Base-by-base conservation (phyloP, 2,888 invertebrate genomes). In the Drosophila anceps region DNA sequence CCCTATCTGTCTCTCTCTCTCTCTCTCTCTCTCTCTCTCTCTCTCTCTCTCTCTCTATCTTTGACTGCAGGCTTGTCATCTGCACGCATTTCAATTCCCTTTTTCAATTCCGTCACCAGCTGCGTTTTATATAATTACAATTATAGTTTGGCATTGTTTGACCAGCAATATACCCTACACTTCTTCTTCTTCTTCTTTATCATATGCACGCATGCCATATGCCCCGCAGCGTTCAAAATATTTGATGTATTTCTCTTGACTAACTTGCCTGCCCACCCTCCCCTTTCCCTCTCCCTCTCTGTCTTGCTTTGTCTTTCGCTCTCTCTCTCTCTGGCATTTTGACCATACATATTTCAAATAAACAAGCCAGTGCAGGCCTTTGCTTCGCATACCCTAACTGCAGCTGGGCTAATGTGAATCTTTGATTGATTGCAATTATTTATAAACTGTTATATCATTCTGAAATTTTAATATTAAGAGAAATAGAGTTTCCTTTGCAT, bases 111-210 rank as follows among this genome's bases (percentile, higher is more conserved):
- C 48, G 48, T 54, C 63, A 59, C 53, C 74, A 77, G 60, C 75
- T 75, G 68, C 60, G 65, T 63, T 74, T 54, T 65, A 68, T 64
- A 44, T 66, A 66, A 69, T 73, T 69, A 69, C 60, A 70, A 63
- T 69, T 64, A 55, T 43, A 57, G 27, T 15, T 18, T 27, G 48
- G 46, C 44, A 61, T 37, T 44, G 55, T 33, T 44, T 31, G 57
- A n/a, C 29, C 31, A 43, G 46, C 29, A 39, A 15, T 8, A 13
- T 33, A 53, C 39, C 29, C 29, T 35, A 29, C 37, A 50, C 29
- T 55, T 12, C 31, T 57, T 60, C 50, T 24, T 18, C 27, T 13
- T 46, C 43, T 39, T 43, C 37, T 44, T 35, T 24, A 12, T 43
- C 13, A 48, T 29, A 46, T 53, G 44, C 66, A 46, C n/a, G 65